A percentile compares a stretch with the other conserved stretches of the same genome.
These are phyloP conservation scores for Pocota personata DNA, from an alignment of 2,888 invertebrate genomes.

Conservation along the genomic window DNA sequence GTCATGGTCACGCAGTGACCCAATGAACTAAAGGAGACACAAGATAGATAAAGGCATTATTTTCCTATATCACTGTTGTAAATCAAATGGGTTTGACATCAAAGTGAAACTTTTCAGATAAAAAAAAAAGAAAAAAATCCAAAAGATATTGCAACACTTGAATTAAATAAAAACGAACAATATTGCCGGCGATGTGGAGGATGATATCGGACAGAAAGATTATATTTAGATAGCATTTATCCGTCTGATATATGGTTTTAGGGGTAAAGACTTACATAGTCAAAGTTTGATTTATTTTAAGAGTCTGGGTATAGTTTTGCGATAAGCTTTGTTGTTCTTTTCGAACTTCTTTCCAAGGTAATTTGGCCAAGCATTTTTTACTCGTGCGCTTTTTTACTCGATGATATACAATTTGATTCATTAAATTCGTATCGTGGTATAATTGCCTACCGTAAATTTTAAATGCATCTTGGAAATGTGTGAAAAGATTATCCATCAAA, in stretches of 20 bases:
- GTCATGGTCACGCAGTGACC: conserved; percentile 6
- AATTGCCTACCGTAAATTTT: neutral
- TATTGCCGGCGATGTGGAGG: neutral
- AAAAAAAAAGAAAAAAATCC: neutral
- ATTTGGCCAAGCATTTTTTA: neutral
- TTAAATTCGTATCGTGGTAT: neutral
- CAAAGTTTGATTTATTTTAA: neutral
- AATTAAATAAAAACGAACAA: no score
- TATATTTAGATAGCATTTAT: neutral
- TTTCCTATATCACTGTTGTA: neutral
- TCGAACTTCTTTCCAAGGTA: neutral
- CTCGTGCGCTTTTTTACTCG: neutral
- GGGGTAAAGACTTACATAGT: neutral
- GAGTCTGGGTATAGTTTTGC: no score
- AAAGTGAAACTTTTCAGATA: neutral
- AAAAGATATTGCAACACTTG: neutral
- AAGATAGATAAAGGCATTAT: neutral
- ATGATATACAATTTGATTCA: neutral
- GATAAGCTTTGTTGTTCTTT: no score
- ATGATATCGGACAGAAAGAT: neutral
- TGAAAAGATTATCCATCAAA: conserved; percentile 15
- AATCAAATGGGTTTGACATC: neutral
- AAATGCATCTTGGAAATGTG: conserved; percentile 6
- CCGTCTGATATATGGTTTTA: neutral
- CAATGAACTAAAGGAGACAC: neutral